These are phyloP conservation scores for Erithacus rubecula DNA, from an alignment of 2,797 vertebrate genomes.

Conservation along the genomic window DNA sequence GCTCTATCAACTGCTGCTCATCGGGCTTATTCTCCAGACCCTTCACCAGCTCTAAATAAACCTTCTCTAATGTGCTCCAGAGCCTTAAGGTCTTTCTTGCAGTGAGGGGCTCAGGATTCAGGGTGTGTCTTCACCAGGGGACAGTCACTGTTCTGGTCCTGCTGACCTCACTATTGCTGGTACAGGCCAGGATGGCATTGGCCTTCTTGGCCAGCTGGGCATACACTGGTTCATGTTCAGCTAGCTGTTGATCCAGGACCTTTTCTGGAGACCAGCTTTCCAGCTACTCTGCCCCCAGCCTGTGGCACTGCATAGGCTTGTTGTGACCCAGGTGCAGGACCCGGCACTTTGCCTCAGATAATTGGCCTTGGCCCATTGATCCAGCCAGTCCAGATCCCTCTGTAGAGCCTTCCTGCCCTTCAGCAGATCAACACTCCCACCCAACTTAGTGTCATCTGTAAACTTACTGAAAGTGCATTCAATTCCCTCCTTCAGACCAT, in stretches of 20 bases:
- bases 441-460: neutral
- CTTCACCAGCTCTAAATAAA: neutral
- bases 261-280: neutral
- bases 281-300: neutral
- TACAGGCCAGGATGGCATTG: neutral
- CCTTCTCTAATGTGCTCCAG: neutral
- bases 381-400: neutral
- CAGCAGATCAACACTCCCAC: neutral
- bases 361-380: neutral
- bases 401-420: neutral
- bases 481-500: neutral
- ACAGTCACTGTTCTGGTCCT: neutral
- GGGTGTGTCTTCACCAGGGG: neutral
- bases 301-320: neutral
- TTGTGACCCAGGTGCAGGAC: neutral
- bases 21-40: neutral
- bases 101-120: neutral
- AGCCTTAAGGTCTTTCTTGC: neutral
- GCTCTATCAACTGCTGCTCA: neutral
- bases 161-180: neutral
- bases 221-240: neutral
- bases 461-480: neutral
- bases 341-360: fast-evolving
- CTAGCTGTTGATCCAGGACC: neutral
- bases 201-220: neutral